Percentiles rank a stretch among this genome's conserved stretches.
phyloP scores from a whole-genome alignment of 1,140 invertebrate species.

The Drosophila parabipectinata region DNA sequence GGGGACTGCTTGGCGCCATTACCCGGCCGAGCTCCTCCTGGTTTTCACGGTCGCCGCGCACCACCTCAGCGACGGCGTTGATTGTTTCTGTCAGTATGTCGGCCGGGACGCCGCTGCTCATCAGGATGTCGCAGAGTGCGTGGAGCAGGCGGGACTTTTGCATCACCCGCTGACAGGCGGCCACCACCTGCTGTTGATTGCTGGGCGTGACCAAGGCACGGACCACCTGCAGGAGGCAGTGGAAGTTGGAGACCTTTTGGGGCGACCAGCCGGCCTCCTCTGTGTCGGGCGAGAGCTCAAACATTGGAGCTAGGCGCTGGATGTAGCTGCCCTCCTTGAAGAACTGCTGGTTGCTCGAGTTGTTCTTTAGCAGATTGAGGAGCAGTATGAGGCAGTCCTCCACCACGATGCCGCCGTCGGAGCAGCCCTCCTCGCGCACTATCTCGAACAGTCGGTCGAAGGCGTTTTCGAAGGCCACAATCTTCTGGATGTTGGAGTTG shows the following conservation, averaged over 20 bases:
- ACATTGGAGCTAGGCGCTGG: slow-evolving; percentile 94
- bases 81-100: slow-evolving; percentile 98
- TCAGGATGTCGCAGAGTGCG: slow-evolving; percentile 94
- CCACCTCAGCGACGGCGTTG: slow-evolving; percentile 96
- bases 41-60: slow-evolving; percentile 94
- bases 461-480: slow-evolving; percentile 99
- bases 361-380: slow-evolving; percentile 97
- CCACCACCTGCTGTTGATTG: slow-evolving; percentile 89
- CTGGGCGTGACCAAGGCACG: slow-evolving; percentile 95
- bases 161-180: slow-evolving; percentile 95
- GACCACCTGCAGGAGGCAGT: slow-evolving; percentile 95
- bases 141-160: slow-evolving; percentile 92
- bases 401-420: slow-evolving; percentile 98
- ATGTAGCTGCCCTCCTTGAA: slow-evolving; percentile 99
- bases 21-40: slow-evolving; percentile 96
- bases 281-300: slow-evolving; percentile 88
- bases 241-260: slow-evolving; percentile 97
- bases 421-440: slow-evolving; percentile 95
- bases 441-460: slow-evolving; percentile 98
- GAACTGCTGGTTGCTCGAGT: slow-evolving; percentile 98
- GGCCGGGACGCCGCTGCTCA: slow-evolving; percentile 97
- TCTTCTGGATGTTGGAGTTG: slow-evolving; percentile 99
- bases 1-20: slow-evolving; percentile 96
- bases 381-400: slow-evolving; percentile 98
- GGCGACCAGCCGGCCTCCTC: slow-evolving; percentile 94